Evolutionary conservation across 1,140 invertebrate genomes (phyloP), one percentile per base, ranked within the genome.

Genomic region (Wasmannia auropunctata): DNA sequence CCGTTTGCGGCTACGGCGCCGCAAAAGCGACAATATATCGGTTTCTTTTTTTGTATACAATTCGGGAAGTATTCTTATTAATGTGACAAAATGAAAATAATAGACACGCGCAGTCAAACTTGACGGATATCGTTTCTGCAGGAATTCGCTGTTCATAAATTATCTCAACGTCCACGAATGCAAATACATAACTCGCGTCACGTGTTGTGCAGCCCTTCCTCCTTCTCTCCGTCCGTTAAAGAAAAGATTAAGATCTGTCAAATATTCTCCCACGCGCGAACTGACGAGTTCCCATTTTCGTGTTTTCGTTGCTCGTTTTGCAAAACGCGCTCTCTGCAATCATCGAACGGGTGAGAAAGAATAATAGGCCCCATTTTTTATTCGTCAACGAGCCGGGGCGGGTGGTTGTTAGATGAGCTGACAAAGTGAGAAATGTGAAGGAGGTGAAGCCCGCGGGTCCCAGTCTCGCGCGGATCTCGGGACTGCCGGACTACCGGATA

Each of bases 321-420:
- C 19, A 58, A 22, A 54, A n/a, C 40, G 16, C 28, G 67, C 67
- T 34, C 60, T 83, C 51, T 79, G 86, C 90, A 91, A 91, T 91
- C 90, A 90, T 37, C 88, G 51, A 25, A 65, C 58, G 83, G 14
- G 84, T 84, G 80, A 91, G 81, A 81, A 91, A 91, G 90, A 91
- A 90, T 91, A 90, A 91, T 91, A 89, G 90, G 70, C 46, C 28
- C 58, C 72, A 91, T 91, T 90, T 91, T 91, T 91, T 87, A 85
- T 84, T 91, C 56, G 60, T 80, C 80, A 75, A 34, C 81, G 72
- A 51, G 84, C 69, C 62, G 69, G 56, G 31, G 49, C 62, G 63
- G n/a, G 25, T 43, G 67, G 76, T 87, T 84, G 87, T 69, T 10
- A 87, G 90, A 91, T 91, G 90, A 91, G 86, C 90, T 91, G 90